A percentile compares a stretch with the other conserved stretches of the same genome.
Evolutionary conservation across 2,113 vertebrate genomes (phyloP).

Genomic region (Cynocephalus volans): DNA sequence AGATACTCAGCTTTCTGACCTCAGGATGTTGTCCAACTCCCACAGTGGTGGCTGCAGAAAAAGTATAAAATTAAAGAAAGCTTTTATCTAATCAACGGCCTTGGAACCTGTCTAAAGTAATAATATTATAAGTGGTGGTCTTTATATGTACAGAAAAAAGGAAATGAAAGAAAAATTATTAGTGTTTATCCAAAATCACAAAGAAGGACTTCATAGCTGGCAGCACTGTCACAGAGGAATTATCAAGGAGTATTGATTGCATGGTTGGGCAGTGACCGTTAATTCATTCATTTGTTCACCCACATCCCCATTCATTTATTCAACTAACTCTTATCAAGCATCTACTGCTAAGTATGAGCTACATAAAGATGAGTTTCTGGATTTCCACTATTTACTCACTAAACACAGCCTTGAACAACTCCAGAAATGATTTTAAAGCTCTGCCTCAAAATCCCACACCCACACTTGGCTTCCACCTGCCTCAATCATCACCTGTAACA

Average conservation of each 20-base stretch:
- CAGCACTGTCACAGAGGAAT: neutral
- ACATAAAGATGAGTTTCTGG: neutral
- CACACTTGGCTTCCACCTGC: neutral
- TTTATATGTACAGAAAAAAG: neutral
- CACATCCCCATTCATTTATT: neutral
- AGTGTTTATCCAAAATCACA: neutral
- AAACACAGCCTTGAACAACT: neutral
- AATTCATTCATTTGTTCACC: neutral
- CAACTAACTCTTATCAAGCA: neutral
- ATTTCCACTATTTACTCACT: neutral
- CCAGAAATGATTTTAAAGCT: neutral
- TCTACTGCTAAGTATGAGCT: neutral
- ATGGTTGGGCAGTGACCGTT: neutral
- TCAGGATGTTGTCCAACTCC: neutral
- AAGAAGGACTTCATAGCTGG: neutral
- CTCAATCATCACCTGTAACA: neutral
- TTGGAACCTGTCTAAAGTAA: neutral
- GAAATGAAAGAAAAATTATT: neutral
- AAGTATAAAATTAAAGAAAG: neutral
- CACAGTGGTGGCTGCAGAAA: neutral
- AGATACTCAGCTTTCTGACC: neutral
- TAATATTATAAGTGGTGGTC: neutral
- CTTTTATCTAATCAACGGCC: neutral
- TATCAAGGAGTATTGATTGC: neutral
- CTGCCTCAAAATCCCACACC: neutral